A percentile compares a stretch with the other conserved stretches of the same genome.
Evolutionary conservation across 2,888 invertebrate species (phyloP).

Genomic region (Megastigmus dorsalis): DNA sequence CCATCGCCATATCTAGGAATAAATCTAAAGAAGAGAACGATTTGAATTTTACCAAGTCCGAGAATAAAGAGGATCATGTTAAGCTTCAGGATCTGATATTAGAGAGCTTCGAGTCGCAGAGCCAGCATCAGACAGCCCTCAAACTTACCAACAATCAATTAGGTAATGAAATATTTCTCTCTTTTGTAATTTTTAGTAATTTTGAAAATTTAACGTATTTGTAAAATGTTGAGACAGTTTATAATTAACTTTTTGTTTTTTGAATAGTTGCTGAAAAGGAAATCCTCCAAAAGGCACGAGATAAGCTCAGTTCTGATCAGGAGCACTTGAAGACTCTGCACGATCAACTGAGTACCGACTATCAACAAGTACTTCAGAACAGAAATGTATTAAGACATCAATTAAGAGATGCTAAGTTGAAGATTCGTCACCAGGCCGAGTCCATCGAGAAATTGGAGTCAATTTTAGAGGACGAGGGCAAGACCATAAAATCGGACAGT

Average conservation of each 20-base stretch:
- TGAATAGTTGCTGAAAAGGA: constrained; percentile 12
- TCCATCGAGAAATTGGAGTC: constrained; percentile 3
- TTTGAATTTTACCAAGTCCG: not conserved
- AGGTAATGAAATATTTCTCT: no score
- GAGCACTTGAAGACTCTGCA: not conserved
- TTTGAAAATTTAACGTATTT: no score
- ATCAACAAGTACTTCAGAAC: not conserved
- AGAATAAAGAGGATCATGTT: not conserved
- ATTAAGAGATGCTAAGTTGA: not conserved
- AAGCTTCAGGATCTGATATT: not conserved
- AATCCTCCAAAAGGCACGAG: not conserved
- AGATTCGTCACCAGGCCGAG: not conserved
- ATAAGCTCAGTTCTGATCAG: constrained; percentile 13
- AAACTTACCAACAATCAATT: constrained; percentile 77
- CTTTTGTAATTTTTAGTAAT: no score
- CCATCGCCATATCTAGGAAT: no score
- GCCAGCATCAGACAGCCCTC: constrained; percentile 82
- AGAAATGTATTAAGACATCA: not conserved
- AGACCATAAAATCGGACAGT: not conserved
- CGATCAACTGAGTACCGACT: constrained; percentile 15
- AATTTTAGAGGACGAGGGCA: constrained; percentile 1
- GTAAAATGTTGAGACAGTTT: no score
- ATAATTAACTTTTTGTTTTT: no score
- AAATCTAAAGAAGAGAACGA: not conserved
- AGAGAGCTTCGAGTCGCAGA: not conserved